Conservation (phyloP, 2,113 vertebrate species). For the Naja naja region DNA sequence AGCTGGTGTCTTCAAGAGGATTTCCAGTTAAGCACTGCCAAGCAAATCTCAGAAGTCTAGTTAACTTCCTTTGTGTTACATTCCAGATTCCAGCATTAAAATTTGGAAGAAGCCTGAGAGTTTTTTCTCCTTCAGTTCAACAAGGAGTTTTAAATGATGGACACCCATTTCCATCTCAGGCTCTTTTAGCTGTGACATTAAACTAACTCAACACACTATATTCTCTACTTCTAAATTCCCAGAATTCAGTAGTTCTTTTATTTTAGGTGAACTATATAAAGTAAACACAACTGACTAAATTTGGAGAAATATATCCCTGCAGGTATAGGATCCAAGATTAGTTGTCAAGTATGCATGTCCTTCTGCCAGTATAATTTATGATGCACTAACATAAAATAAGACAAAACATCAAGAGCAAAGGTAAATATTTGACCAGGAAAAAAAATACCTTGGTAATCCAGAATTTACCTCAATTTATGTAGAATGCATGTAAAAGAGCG, state of each 20-base stretch:
- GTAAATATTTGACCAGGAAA: background rate
- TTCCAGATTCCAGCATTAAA: conserved; percentile 11
- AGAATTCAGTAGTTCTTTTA: background rate
- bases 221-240: background rate
- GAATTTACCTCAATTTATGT: background rate
- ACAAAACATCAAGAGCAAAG: background rate
- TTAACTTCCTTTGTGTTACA: background rate
- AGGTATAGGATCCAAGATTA: background rate
- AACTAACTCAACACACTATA: background rate
- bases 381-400: background rate
- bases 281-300: background rate
- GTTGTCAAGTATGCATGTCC: background rate
- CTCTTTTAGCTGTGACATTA: background rate
- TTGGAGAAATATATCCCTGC: background rate
- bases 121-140: background rate
- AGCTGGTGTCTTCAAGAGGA: conserved; percentile 8
- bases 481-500: too few relatives aligned
- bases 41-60: conserved; percentile 1
- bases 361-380: background rate
- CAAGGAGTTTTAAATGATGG: background rate
- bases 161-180: background rate
- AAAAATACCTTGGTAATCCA: background rate
- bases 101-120: background rate
- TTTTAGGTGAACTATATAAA: background rate
- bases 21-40: conserved; percentile 22